Evolutionary conservation across 2,888 invertebrate genomes (phyloP).

Genomic region (Agonopterix arenella): DNA sequence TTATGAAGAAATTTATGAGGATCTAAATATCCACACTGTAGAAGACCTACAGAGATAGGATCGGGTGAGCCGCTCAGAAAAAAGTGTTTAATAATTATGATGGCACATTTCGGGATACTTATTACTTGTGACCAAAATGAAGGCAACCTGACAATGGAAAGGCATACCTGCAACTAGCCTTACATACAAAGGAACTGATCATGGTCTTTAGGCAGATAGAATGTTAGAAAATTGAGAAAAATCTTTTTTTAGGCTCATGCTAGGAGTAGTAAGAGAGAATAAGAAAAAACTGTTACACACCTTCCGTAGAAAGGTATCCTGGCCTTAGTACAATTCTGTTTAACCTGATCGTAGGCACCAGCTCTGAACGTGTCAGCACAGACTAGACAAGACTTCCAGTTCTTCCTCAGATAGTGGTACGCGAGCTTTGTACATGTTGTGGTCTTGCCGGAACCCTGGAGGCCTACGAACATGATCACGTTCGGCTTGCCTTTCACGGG

Average conservation of each 20-base stretch:
- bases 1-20: too few relatives aligned
- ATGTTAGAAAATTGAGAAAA: background rate
- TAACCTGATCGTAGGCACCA: constrained; percentile 99
- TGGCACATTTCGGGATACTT: too few relatives aligned
- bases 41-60: too few relatives aligned
- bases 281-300: constrained; percentile 52
- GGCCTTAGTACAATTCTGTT: constrained; percentile 99
- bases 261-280: background rate
- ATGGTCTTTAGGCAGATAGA: too few relatives aligned
- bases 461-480: constrained; percentile 99
- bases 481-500: constrained; percentile 97
- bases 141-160: too few relatives aligned
- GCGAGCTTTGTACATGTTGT: constrained; percentile 99
- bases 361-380: constrained; percentile 99
- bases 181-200: too few relatives aligned
- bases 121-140: too few relatives aligned
- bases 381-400: constrained; percentile 99
- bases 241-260: background rate
- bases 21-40: too few relatives aligned
- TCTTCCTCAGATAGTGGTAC: constrained; percentile 98
- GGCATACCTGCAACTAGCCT: too few relatives aligned
- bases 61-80: too few relatives aligned
- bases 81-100: too few relatives aligned
- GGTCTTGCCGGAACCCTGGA: constrained; percentile 99
- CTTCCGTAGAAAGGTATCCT: constrained; percentile 99